Base-by-base conservation (phyloP, 2,888 invertebrate genomes). In the Drosophila eohydei region DNA sequence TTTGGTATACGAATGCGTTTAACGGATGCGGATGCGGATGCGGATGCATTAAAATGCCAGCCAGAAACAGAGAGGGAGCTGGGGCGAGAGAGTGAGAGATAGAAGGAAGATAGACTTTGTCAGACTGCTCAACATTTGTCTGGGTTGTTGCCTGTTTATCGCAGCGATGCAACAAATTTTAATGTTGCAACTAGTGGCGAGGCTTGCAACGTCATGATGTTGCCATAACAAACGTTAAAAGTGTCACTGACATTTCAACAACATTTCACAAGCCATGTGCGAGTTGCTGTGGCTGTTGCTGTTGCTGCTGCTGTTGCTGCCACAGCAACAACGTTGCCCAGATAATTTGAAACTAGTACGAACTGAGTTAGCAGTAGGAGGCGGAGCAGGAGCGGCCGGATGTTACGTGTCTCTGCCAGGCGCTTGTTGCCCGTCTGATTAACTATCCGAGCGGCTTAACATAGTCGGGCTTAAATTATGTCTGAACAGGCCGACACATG, bases 241-340 rank as follows among this genome's bases (percentile, higher is more conserved):
- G 59, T 80, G 80, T 80, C 79, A 80, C 32, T 80, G 77, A 80
- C 79, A 80, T 80, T 79, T 76, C 65, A 77, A 63, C 74, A 74
- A 58, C 64, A 67, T 62, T 57, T 30, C 52, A 41, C 41, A 67
- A 26, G 46, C 63, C 63, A 65, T 61, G 43, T 65, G 55, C 58
- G 8, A 14, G 51, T 26, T 26, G 52, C 38, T 59, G 36, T 4
- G n/a, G 40, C 63, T 64, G 7, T 46, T 14, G 55, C n/a, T 38
- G 9, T 16, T 21, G 21, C 21, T n/a, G 40, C 0, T 40, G 40
- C 41, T 41, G 41, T 2, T 41, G 41, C 16, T 16, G 21, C 41
- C 41, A 26, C 11, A 14, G 34, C 54, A 60, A 58, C 46, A 61
- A 55, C 30, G 59, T 44, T 51, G 52, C 56, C 52, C 51, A 71